Evolutionary conservation across 2,113 vertebrate genomes (phyloP).

Genomic region (Serilophus lunatus): DNA sequence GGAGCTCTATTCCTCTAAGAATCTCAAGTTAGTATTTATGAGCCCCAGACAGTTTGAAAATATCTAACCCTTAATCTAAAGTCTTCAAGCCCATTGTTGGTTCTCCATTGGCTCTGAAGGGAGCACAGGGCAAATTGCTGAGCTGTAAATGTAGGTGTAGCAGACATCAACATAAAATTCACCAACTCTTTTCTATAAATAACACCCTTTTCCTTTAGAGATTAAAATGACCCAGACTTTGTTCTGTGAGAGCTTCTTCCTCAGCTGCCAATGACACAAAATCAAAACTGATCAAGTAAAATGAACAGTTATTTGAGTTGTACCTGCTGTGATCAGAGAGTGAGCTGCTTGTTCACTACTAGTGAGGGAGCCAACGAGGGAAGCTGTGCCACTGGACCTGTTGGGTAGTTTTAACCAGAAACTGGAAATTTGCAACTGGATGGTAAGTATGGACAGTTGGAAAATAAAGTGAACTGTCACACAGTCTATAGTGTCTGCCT

Average conservation of each 20-base stretch:
- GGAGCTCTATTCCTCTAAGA: background rate
- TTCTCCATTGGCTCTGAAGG: background rate
- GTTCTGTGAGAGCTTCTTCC: background rate
- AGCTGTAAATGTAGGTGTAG: background rate
- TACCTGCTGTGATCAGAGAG: background rate
- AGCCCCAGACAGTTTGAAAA: background rate
- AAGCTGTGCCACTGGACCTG: background rate
- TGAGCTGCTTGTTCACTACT: background rate
- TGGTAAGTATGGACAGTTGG: background rate
- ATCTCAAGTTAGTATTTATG: background rate
- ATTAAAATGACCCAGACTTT: background rate
- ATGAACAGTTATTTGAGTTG: background rate
- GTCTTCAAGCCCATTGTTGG: background rate
- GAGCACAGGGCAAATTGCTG: background rate
- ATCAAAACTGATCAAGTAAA: background rate
- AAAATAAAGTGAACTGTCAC: background rate
- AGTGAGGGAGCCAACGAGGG: background rate
- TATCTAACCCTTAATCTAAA: background rate
- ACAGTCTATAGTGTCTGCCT: background rate
- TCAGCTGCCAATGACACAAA: background rate
- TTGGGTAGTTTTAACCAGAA: background rate
- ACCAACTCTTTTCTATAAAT: background rate
- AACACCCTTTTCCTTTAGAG: background rate
- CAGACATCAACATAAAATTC: background rate
- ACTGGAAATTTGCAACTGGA: background rate